These are phyloP conservation scores for Hyles vespertilio DNA, from an alignment of 1,140 invertebrate genomes.

Conservation along the genomic window DNA sequence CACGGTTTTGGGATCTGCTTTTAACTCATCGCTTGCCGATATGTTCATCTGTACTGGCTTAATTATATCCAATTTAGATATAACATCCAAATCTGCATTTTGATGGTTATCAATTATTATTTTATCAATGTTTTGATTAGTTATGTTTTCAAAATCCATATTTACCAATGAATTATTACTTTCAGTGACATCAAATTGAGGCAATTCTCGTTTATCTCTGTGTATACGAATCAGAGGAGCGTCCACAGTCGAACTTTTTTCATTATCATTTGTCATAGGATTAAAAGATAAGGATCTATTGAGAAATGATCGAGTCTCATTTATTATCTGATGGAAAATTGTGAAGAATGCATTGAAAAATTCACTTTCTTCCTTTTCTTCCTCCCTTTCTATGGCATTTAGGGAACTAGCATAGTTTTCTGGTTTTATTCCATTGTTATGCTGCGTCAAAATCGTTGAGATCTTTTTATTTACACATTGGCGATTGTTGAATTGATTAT, in stretches of 20 bases:
- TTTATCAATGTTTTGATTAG: constrained; percentile 1
- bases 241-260: constrained; percentile 19
- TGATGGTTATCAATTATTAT: not conserved
- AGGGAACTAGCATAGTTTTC: constrained; percentile 40
- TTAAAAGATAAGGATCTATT: constrained; percentile 21
- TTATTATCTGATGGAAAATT: constrained; percentile 37
- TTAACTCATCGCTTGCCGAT: too few species aligned
- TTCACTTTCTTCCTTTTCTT: constrained; percentile 46
- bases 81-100: not conserved
- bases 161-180: not conserved
- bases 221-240: constrained; percentile 24
- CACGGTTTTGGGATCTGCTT: too few species aligned
- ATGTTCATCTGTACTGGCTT: too few species aligned
- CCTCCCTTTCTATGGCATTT: constrained; percentile 39
- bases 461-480: constrained; percentile 35
- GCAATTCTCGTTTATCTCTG: constrained; percentile 40
- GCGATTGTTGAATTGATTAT: constrained; percentile 35
- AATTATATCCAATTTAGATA: not conserved
- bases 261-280: constrained; percentile 15
- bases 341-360: constrained; percentile 39
- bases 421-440: constrained; percentile 49
- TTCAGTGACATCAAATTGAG: not conserved
- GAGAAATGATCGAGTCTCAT: constrained; percentile 41
- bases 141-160: not conserved
- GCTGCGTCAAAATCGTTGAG: constrained; percentile 47